Percentiles rank a stretch among this genome's conserved stretches.
Conservation (phyloP, 2,888 invertebrate species). For the Conus canariensis region DNA sequence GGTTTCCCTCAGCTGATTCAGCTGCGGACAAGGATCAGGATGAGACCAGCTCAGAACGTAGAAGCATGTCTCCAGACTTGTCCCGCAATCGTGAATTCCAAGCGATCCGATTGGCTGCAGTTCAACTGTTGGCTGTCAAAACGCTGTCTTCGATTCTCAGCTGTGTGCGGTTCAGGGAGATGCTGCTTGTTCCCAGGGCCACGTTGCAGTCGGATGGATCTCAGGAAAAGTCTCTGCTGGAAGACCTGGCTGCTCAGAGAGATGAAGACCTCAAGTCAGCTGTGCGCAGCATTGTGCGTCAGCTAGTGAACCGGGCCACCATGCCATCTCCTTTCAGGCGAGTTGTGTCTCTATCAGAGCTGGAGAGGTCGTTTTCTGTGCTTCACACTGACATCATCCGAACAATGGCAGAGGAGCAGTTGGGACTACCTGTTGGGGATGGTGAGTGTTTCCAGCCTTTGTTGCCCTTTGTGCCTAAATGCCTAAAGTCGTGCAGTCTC, state of each 20-base stretch:
- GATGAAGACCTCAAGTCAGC: constrained; percentile 68
- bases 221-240: constrained; percentile 62
- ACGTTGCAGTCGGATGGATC: constrained; percentile 55
- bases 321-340: constrained; percentile 71
- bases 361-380: constrained; percentile 76
- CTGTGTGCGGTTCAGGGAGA: constrained; percentile 82
- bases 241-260: constrained; percentile 65
- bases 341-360: constrained; percentile 73
- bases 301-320: constrained; percentile 74
- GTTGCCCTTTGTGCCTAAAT: neutral
- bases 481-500: too few species aligned
- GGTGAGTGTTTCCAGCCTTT: constrained; percentile 48
- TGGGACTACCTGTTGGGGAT: constrained; percentile 76
- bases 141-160: constrained; percentile 80
- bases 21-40: constrained; percentile 4
- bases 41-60: neutral
- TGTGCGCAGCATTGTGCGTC: constrained; percentile 73
- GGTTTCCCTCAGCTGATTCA: neutral
- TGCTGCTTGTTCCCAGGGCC: constrained; percentile 81
- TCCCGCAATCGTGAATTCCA: constrained; percentile 77
- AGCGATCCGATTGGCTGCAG: constrained; percentile 80
- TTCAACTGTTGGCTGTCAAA: constrained; percentile 83
- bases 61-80: neutral
- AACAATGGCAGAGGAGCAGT: constrained; percentile 78
- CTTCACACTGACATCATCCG: constrained; percentile 72